These are phyloP conservation scores for Drosophila demipolita DNA, from an alignment of 2,888 invertebrate genomes.

Conservation along the genomic window DNA sequence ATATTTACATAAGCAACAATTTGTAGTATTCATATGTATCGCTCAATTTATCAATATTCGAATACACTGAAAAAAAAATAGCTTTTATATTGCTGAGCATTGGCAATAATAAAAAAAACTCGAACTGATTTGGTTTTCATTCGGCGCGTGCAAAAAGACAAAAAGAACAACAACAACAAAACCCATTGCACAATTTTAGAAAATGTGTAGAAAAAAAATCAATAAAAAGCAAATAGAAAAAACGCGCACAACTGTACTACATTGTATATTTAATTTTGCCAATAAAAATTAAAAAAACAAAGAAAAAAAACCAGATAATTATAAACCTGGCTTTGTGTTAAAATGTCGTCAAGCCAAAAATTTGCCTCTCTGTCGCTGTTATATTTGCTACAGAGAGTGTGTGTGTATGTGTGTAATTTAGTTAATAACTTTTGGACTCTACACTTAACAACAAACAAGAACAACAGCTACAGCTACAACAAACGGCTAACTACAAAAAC, in stretches of 20 bases:
- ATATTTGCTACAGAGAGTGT: conserved; percentile 1
- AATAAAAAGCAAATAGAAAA: conserved; percentile 15
- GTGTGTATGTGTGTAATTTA: conserved; percentile 17
- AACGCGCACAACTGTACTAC: conserved; percentile 51
- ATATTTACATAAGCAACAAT: conserved; percentile 10
- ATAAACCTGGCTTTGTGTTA: background rate
- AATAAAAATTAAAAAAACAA: conserved; percentile 53
- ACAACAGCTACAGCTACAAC: conserved; percentile 5
- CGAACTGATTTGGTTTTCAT: conserved; percentile 85
- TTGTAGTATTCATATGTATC: conserved; percentile 30
- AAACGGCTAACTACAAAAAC: conserved; percentile 16
- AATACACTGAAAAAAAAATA: conserved; percentile 18
- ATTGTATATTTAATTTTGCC: conserved; percentile 71
- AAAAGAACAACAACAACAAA: conserved; percentile 41
- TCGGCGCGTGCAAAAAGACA: conserved; percentile 78
- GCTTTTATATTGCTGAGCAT: conserved; percentile 40
- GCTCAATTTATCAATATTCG: conserved; percentile 30
- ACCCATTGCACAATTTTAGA: conserved; percentile 36
- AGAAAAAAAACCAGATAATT: background rate
- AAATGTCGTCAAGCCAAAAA: conserved; percentile 4
- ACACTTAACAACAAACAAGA: conserved; percentile 21
- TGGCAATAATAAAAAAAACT: conserved; percentile 24
- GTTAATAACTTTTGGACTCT: conserved; percentile 35
- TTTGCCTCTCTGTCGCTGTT: conserved; percentile 4
- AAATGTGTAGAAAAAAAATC: conserved; percentile 13